phyloP scores from a whole-genome alignment of 2,797 vertebrate genomes.

The Alectoris magna region DNA sequence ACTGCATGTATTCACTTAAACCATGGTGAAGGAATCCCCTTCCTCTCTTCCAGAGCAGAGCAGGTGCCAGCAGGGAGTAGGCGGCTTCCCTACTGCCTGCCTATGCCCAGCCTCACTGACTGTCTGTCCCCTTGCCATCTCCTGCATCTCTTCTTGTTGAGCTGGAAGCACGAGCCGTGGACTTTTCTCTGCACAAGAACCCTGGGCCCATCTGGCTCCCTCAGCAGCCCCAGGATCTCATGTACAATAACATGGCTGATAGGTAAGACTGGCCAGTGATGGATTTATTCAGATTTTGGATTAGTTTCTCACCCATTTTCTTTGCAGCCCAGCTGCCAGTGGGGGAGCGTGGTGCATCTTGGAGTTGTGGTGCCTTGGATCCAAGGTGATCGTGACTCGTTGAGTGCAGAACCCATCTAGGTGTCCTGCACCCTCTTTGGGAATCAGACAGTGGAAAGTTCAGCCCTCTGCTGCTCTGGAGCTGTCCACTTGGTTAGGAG shows the following conservation, averaged over 20 bases:
- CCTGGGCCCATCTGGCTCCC: rapidly evolving
- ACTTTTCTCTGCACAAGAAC: neutral
- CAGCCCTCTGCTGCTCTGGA: neutral
- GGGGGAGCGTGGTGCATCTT: neutral
- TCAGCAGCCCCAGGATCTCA: neutral
- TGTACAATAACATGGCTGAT: neutral
- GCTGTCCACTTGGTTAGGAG: neutral
- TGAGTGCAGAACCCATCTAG: neutral
- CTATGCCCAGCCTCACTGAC: neutral
- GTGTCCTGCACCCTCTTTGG: conserved; percentile 25
- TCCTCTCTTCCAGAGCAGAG: neutral
- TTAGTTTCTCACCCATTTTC: neutral
- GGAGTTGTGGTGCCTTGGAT: neutral
- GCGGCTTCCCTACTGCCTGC: neutral
- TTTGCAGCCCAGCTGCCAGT: conserved; percentile 51
- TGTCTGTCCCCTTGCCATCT: neutral
- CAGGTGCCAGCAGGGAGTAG: neutral
- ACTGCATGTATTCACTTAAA: neutral
- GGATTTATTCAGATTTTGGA: conserved; percentile 38
- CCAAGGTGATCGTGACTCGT: neutral
- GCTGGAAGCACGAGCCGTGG: rapidly evolving
- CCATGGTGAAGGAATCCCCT: rapidly evolving
- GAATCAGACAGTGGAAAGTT: conserved; percentile 14
- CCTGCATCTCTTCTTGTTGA: neutral
- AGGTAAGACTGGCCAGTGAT: conserved; percentile 8